Base-by-base conservation (phyloP, 30 jellyfish, hydroid and myxozoan species). In the Sanderia malayensis region DNA sequence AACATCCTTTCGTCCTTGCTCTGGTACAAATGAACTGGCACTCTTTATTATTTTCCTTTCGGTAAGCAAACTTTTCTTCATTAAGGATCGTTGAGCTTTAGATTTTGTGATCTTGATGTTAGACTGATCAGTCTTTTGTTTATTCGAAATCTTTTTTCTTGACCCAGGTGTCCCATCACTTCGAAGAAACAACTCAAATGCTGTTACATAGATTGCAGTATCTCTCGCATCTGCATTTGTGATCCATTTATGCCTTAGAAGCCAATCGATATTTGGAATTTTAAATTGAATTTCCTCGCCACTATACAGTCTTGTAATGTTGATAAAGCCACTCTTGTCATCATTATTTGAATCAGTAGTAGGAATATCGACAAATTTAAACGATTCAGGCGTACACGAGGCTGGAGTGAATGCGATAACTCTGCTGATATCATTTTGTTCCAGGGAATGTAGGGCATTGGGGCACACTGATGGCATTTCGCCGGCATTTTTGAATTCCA, bases 401-500 rank as follows among this genome's bases (percentile, higher is more conserved):
- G 34, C 63, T 13, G 64, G 68, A 18, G 27, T 70, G 20, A 67
- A 65, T 1, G 68, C 77, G 25, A 65, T 65, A 7, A 74, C 65
- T 6, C 59, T 58, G 55, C 61, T 60, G 68, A 74, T 41, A 4
- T 61, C 78, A 25, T 27, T 58, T 10, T 58, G 67, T 20, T 59
- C 66, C n/a, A 74, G 34, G 2, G 58, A 30, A 7, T 15, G 44
- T 73, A 60, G 76, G 17, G 86, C 81, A 4, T 44, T 32, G 2
- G 27, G 67, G 73, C 90, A 78, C 4, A 46, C 65, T 1, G 22
- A 3, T 23, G 77, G 82, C 74, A 60, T 69, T 0, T 29, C 73
- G 6, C 90, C 90, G 60, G 82, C 90, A 2, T 78, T 67, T 25
- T 61, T 27, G 75, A 34, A 78, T 46, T 78, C 82, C 41, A 69